A percentile compares a stretch with the other conserved stretches of the same genome.
These are phyloP conservation scores for Chlamydotis undulata DNA, from an alignment of 2,113 vertebrate genomes.

Conservation along the genomic window DNA sequence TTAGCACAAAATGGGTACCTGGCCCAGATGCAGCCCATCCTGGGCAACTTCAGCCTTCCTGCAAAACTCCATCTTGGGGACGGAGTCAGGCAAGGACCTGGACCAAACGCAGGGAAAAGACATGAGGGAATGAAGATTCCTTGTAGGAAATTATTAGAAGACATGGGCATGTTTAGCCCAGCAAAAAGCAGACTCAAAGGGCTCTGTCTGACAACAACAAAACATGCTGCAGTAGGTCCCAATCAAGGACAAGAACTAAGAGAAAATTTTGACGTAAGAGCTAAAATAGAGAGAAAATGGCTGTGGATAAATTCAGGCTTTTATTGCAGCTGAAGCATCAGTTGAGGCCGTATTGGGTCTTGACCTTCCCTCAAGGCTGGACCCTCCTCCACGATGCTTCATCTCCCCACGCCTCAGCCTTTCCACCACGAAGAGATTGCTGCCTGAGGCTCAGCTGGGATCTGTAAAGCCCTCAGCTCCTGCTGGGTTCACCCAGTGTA, in stretches of 20 bases:
- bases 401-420: neutral
- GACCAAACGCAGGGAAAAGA: neutral
- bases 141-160: neutral
- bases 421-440: neutral
- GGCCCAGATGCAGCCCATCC: neutral
- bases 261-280: neutral
- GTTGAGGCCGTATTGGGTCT: rapidly evolving
- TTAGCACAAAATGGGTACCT: neutral
- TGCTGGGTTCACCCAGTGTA: neutral
- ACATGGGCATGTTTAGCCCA: neutral
- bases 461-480: neutral
- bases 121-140: neutral
- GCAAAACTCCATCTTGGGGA: neutral
- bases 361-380: neutral
- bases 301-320: neutral
- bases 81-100: neutral
- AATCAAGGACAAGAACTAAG: neutral
- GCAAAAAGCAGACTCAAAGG: neutral
- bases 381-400: neutral
- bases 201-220: neutral
- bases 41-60: neutral
- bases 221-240: neutral
- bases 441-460: neutral
- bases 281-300: neutral
- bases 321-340: neutral